Evolutionary conservation across 2,113 vertebrate species (phyloP).

Genomic region (Mirza zaza): DNA sequence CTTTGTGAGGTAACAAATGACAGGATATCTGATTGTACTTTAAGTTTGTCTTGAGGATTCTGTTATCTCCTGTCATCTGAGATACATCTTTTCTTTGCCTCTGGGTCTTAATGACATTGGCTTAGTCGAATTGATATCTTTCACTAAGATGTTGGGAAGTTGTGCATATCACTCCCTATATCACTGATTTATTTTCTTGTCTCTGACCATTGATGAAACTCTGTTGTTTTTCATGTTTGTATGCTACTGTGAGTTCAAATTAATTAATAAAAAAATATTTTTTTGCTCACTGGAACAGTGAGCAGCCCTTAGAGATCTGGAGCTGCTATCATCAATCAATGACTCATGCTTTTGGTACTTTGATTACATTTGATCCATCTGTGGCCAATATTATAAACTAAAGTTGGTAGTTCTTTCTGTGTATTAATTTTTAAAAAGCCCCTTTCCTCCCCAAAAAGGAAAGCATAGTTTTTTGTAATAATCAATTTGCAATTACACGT

Average conservation of each 20-base stretch:
- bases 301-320: neutral
- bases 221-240: neutral
- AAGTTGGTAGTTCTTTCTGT: neutral
- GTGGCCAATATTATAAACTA: neutral
- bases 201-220: neutral
- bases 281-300: neutral
- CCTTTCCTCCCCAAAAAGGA: neutral
- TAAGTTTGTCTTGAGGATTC: neutral
- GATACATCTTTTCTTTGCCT: neutral
- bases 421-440: neutral
- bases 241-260: neutral
- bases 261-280: neutral
- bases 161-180: neutral
- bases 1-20: neutral
- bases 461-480: neutral
- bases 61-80: neutral
- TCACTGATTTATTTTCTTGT: neutral
- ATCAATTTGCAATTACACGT: neutral
- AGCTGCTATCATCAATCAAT: neutral
- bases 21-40: neutral
- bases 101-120: neutral
- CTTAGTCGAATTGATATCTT: neutral
- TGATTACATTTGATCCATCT: neutral
- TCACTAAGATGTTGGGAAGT: neutral
- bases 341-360: neutral